These are phyloP conservation scores for Sinodicranocentrus sp. DNA, from an alignment of 2,888 invertebrate genomes.

Conservation along the genomic window DNA sequence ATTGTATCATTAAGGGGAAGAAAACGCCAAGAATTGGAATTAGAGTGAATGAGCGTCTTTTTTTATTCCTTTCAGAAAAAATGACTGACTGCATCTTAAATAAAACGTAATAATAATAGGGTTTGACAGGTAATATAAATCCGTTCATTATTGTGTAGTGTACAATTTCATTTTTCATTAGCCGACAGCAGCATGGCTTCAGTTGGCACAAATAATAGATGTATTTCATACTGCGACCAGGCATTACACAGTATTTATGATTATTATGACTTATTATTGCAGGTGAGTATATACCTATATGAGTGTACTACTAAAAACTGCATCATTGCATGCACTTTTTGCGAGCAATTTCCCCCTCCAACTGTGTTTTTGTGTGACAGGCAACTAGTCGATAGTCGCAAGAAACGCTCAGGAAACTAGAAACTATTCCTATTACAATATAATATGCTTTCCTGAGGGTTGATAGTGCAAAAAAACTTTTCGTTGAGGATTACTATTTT, in stretches of 20 bases:
- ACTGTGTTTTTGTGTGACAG: slow-evolving; percentile 50
- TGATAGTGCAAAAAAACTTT: slow-evolving; percentile 4
- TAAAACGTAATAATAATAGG: slow-evolving; percentile 16
- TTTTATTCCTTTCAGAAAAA: slow-evolving; percentile 12
- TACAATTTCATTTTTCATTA: slow-evolving; percentile 26
- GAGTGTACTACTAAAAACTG: slow-evolving; percentile 32
- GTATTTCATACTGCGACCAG: background rate
- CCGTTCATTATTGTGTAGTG: slow-evolving; percentile 15
- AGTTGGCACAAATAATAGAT: slow-evolving; percentile 28
- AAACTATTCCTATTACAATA: background rate
- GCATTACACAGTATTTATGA: slow-evolving; percentile 23
- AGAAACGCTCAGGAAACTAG: slow-evolving; percentile 14
- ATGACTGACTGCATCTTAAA: background rate
- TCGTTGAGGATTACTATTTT: background rate
- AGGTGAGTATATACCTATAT: background rate
- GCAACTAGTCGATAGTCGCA: no score
- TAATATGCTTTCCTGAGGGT: slow-evolving; percentile 14
- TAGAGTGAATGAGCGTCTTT: background rate
- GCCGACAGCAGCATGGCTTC: slow-evolving; percentile 19
- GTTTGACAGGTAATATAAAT: slow-evolving; percentile 34
- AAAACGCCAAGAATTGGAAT: background rate
- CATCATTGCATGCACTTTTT: slow-evolving; percentile 45
- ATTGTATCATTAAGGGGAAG: slow-evolving; percentile 42
- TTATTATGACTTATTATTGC: slow-evolving; percentile 13
- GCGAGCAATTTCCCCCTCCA: slow-evolving; percentile 27